Evolutionary conservation across 2,888 invertebrate species (phyloP), one percentile per base, ranked within the genome.

Genomic region (Megamerina dolium): DNA sequence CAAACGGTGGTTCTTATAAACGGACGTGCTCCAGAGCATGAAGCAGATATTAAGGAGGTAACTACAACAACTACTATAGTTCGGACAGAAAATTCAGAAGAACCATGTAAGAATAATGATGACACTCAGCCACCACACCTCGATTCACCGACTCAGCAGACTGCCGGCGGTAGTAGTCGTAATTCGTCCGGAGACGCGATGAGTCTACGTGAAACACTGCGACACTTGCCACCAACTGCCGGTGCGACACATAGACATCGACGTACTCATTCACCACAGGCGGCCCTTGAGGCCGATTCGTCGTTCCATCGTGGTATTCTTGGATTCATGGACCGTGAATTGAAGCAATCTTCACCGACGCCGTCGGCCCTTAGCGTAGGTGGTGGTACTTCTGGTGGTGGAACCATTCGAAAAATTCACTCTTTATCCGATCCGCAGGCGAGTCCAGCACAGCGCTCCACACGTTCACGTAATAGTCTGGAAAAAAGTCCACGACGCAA

Each of bases 401-500:
- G 60, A 3, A 55, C 60, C 2, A 59, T 59, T 1, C 64, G 68
- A 33, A 70, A 70, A 39, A 57, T 67, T 38, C 72, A 72, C 47
- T 67, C 71, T 3, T 53, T 71, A 4, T 71, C 72, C 2, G 72
- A 72, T 58, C 72, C 72, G 2, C 68, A 70, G 49, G 70, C 71
- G 3, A 72, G 72, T 56, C 72, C 72, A 26, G 72, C 72, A 14
- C 72, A 72, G 53, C 63, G 72, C 37, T 71, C 71, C 31, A 57
- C 65, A 43, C 64, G 72, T 8, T 71, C 70, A 29, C 61, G 72
- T 37, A 69, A 66, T 46, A 72, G 70, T 42, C 52, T 70, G 33
- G 72, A 72, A 38, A 72, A 72, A 55, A 72, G 72, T 58, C 72
- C 72, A 26, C 63, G 72, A 4, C 61, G 70, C 5, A 72, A 72